Evolutionary conservation across 2,888 invertebrate species (phyloP).

Genomic region (Neuroscelio doddi): DNA sequence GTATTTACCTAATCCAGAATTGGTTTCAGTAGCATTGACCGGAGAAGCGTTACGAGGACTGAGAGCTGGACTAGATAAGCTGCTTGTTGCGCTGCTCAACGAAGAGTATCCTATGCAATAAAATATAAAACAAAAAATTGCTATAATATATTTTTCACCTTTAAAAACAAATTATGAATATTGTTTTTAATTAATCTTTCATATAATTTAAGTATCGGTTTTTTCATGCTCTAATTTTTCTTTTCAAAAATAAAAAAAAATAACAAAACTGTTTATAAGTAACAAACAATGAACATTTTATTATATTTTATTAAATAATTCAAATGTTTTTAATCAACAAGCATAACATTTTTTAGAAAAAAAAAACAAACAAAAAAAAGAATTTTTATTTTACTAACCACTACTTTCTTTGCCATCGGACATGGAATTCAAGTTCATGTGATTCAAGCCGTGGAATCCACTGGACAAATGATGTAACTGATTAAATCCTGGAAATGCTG

Average conservation of each 20-base stretch:
- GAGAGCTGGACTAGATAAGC: slow-evolving; percentile 73
- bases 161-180: too few species aligned
- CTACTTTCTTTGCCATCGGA: slow-evolving; percentile 73
- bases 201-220: neutral
- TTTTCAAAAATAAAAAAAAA: too few species aligned
- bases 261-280: too few species aligned
- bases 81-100: slow-evolving; percentile 73
- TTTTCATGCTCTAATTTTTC: too few species aligned
- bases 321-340: neutral
- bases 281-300: too few species aligned
- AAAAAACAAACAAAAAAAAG: too few species aligned
- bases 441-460: slow-evolving; percentile 75
- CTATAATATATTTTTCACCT: too few species aligned
- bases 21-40: slow-evolving; percentile 61
- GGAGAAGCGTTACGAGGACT: slow-evolving; percentile 74
- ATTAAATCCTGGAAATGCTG: slow-evolving; percentile 47
- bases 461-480: slow-evolving; percentile 59
- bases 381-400: too few species aligned
- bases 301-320: too few species aligned
- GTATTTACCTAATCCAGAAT: slow-evolving; percentile 57
- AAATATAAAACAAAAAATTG: neutral
- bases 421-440: slow-evolving; percentile 74
- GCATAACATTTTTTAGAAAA: neutral
- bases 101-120: slow-evolving; percentile 68
- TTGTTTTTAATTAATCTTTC: neutral